Conservation (phyloP, 2,797 vertebrate genomes). For the Chromobotia macracanthus region DNA sequence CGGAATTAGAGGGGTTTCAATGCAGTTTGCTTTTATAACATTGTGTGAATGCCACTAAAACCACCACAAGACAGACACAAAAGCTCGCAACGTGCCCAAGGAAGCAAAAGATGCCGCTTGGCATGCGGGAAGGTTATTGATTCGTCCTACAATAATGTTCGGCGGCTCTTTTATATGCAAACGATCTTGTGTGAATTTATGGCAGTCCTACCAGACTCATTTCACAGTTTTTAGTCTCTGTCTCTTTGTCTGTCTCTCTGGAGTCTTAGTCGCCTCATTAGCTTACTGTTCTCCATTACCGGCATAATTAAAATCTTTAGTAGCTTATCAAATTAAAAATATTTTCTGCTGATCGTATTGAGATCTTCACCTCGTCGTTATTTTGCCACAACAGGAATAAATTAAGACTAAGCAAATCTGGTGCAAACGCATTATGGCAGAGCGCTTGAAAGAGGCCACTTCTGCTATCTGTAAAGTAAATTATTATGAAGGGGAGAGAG, state of each 20-base stretch:
- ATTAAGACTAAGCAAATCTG: conserved; percentile 92
- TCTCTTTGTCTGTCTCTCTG: conserved; percentile 78
- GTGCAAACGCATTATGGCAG: conserved; percentile 73
- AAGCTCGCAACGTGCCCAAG: conserved; percentile 8
- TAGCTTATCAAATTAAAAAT: conserved; percentile 99
- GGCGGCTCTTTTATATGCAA: conserved; percentile 99
- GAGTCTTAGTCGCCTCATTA: conserved; percentile 99
- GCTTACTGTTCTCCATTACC: conserved; percentile 99
- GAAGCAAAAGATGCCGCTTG: conserved; percentile 70
- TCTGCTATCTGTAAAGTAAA: conserved; percentile 76
- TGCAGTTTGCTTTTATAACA: neutral
- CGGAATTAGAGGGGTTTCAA: neutral
- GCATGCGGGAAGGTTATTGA: conserved; percentile 97
- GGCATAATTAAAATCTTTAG: conserved; percentile 99
- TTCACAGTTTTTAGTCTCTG: conserved; percentile 96
- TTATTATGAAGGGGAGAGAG: conserved; percentile 64
- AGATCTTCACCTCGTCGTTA: conserved; percentile 99
- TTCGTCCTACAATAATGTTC: conserved; percentile 99
- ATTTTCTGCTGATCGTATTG: conserved; percentile 97
- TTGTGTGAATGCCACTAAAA: conserved; percentile 13
- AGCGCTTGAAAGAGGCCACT: conserved; percentile 76
- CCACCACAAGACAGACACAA: conserved; percentile 24
- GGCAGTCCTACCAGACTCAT: conserved; percentile 99
- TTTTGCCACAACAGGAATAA: conserved; percentile 99
- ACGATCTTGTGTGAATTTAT: conserved; percentile 98